These are phyloP conservation scores for Cataglyphis hispanica DNA, from an alignment of 1,140 invertebrate species.

Conservation along the genomic window DNA sequence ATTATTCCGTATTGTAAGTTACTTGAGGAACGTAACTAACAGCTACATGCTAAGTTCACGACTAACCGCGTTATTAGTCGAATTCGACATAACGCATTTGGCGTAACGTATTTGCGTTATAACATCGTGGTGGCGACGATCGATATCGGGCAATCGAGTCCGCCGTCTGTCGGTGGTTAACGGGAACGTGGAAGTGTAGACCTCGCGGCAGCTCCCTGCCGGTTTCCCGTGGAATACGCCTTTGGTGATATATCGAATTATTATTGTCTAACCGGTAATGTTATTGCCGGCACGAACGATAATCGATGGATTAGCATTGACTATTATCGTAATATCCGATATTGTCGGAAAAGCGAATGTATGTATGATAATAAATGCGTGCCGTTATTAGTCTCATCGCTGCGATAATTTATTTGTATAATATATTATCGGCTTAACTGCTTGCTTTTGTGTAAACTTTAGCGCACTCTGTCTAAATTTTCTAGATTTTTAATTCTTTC, in stretches of 20 bases:
- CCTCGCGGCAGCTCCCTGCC: slow-evolving; percentile 44
- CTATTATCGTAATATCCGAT: slow-evolving; percentile 72
- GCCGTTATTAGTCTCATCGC: slow-evolving; percentile 13
- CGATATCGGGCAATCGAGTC: slow-evolving; percentile 74
- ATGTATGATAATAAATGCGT: slow-evolving; percentile 22
- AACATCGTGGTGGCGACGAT: slow-evolving; percentile 62
- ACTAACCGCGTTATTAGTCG: slow-evolving; percentile 70
- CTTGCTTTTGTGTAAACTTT: neutral
- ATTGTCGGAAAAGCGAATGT: slow-evolving; percentile 53
- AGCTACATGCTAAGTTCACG: slow-evolving; percentile 22
- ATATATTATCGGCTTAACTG: slow-evolving; percentile 15
- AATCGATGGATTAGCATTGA: slow-evolving; percentile 75
- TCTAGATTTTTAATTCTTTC: neutral
- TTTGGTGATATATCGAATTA: slow-evolving; percentile 75
- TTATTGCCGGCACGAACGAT: slow-evolving; percentile 73
- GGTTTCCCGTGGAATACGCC: slow-evolving; percentile 57
- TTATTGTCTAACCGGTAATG: slow-evolving; percentile 76
- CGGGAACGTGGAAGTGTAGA: slow-evolving; percentile 62
- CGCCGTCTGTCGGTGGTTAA: slow-evolving; percentile 73
- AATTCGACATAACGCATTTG: slow-evolving; percentile 61
- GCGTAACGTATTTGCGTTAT: slow-evolving; percentile 43
- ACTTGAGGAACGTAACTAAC: neutral
- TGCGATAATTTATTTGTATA: slow-evolving; percentile 25
- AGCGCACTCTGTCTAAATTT: neutral
- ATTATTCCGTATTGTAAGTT: neutral